Evolutionary conservation across 2,797 vertebrate species (phyloP).

Genomic region (Acanthornis magna): DNA sequence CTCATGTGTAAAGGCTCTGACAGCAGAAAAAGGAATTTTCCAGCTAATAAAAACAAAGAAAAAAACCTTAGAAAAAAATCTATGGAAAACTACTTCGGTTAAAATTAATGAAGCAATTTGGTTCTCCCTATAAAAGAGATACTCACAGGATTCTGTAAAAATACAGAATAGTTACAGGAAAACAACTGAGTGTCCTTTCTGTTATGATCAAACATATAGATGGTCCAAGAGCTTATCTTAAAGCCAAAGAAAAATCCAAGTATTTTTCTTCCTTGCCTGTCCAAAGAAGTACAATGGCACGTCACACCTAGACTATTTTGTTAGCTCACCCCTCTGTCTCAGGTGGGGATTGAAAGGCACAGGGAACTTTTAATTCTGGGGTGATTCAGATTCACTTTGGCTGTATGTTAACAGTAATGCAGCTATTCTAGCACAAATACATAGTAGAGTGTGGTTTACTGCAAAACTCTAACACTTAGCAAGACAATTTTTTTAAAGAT

Average conservation of each 20-base stretch:
- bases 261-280: background rate
- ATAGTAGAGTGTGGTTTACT: background rate
- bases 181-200: background rate
- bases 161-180: background rate
- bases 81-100: background rate
- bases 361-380: background rate
- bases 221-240: background rate
- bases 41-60: background rate
- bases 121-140: background rate
- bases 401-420: background rate
- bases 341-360: background rate
- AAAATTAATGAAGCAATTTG: constrained; percentile 18
- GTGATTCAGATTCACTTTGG: background rate
- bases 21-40: background rate
- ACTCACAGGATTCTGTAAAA: background rate
- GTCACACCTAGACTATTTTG: background rate
- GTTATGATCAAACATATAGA: background rate
- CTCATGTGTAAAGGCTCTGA: background rate
- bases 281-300: background rate
- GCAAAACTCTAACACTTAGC: background rate
- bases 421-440: background rate
- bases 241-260: background rate
- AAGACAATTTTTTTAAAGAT: background rate
- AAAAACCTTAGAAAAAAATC: background rate
- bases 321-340: background rate